Evolutionary conservation across 1,140 invertebrate species (phyloP).

Genomic region (Pomacea maculata): DNA sequence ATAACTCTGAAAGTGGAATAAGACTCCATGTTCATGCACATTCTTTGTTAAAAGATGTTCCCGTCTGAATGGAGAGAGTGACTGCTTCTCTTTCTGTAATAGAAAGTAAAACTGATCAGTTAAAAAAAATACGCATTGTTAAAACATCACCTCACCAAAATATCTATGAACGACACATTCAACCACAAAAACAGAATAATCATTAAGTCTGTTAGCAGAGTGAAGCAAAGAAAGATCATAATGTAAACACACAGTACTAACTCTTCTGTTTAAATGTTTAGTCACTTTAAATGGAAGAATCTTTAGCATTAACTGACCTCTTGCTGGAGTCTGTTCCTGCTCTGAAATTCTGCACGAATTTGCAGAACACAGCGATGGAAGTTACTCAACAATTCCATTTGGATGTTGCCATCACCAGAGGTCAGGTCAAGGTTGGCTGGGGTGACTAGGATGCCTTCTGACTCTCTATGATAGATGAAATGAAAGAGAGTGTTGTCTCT

Average conservation of each 20-base stretch:
- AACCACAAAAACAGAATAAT: background rate
- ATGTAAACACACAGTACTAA: background rate
- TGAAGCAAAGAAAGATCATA: background rate
- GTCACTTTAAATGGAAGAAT: background rate
- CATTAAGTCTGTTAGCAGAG: background rate
- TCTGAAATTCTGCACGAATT: conserved; percentile 56
- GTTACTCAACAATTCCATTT: conserved; percentile 55
- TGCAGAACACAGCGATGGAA: conserved; percentile 59
- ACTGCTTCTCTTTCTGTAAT: background rate
- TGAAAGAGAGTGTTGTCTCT: conserved; percentile 60
- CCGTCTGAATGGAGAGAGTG: background rate
- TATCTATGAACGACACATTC: background rate
- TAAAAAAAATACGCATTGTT: background rate
- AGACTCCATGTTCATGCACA: conserved; percentile 58
- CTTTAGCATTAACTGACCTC: background rate
- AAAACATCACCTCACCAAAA: background rate
- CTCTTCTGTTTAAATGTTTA: background rate
- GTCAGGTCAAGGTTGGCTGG: conserved; percentile 42
- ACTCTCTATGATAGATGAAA: conserved; percentile 57
- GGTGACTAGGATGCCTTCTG: conserved; percentile 60
- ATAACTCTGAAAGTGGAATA: conserved; percentile 50
- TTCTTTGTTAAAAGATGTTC: conserved; percentile 24
- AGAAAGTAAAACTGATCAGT: background rate
- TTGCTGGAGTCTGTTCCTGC: conserved; percentile 3
- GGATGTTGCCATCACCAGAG: conserved; percentile 35